A percentile compares a stretch with the other conserved stretches of the same genome.
These are phyloP conservation scores for Macrosiphum euphorbiae DNA, from an alignment of 2,888 invertebrate genomes.

Conservation along the genomic window DNA sequence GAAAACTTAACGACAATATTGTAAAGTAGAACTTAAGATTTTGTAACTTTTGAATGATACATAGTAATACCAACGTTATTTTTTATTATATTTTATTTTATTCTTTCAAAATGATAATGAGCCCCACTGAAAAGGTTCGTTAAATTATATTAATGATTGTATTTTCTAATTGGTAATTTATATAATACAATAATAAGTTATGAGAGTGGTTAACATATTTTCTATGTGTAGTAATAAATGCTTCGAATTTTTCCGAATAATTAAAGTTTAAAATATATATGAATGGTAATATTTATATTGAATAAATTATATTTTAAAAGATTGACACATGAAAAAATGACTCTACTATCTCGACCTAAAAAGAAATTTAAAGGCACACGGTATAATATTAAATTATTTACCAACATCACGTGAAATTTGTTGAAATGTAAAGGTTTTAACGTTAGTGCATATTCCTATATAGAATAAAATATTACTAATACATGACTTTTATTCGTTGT, in stretches of 20 bases:
- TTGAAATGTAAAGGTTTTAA: not conserved
- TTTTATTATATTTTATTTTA: too few relatives aligned
- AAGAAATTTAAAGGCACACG: not conserved
- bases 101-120: too few relatives aligned
- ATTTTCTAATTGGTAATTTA: not conserved
- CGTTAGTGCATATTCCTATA: not conserved
- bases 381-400: not conserved
- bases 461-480: not conserved
- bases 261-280: not conserved
- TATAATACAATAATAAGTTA: not conserved
- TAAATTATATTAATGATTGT: not conserved
- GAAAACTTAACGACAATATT: not conserved
- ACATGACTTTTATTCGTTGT: not conserved
- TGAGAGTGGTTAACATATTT: not conserved
- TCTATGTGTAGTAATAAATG: not conserved
- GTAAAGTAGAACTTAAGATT: not conserved
- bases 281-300: not conserved
- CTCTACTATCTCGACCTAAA: not conserved
- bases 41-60: not conserved
- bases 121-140: not conserved
- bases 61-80: not conserved
- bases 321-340: not conserved
- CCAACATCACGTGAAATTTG: not conserved
- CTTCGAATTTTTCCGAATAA: not conserved
- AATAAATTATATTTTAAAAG: not conserved